Evolutionary conservation across 2,888 invertebrate genomes (phyloP).

Genomic region (Chydorus sphaericus): DNA sequence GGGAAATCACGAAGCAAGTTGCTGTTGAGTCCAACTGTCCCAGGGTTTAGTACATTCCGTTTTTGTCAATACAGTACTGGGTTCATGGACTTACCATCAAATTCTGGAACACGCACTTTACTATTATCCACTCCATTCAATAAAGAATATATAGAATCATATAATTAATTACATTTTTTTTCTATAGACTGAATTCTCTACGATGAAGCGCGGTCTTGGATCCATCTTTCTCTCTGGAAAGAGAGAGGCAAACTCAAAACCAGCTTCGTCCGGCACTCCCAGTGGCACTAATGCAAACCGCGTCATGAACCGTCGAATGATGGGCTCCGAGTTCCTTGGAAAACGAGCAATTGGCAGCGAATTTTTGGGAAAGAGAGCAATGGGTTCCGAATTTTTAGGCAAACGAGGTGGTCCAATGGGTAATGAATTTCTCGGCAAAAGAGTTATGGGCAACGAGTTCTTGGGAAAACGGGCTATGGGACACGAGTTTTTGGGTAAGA

Average conservation of each 20-base stretch:
- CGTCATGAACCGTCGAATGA: not conserved
- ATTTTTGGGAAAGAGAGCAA: not conserved
- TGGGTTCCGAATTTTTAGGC: not conserved
- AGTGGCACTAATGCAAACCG: no score
- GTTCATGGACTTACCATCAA: not conserved
- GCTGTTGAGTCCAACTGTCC: no score
- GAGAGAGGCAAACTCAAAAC: not conserved
- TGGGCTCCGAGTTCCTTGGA: conserved; percentile 18
- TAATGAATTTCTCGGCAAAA: conserved; percentile 2
- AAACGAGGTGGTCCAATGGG: not conserved
- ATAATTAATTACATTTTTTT: no score
- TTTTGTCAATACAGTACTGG: no score
- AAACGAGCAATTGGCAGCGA: conserved; percentile 11
- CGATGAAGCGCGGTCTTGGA: not conserved
- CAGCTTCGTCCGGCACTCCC: no score
- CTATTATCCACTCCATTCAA: no score
- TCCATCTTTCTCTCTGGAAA: not conserved
- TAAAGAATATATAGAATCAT: no score
- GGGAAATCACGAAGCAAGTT: no score
- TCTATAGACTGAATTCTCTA: not conserved
- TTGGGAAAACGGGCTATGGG: conserved; percentile 12
- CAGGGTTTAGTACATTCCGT: no score
- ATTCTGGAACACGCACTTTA: not conserved
- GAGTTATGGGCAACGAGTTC: conserved; percentile 16
- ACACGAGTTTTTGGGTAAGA: not conserved